These are phyloP conservation scores for Sphaerophoria taeniata DNA, from an alignment of 2,888 invertebrate genomes.

Conservation along the genomic window DNA sequence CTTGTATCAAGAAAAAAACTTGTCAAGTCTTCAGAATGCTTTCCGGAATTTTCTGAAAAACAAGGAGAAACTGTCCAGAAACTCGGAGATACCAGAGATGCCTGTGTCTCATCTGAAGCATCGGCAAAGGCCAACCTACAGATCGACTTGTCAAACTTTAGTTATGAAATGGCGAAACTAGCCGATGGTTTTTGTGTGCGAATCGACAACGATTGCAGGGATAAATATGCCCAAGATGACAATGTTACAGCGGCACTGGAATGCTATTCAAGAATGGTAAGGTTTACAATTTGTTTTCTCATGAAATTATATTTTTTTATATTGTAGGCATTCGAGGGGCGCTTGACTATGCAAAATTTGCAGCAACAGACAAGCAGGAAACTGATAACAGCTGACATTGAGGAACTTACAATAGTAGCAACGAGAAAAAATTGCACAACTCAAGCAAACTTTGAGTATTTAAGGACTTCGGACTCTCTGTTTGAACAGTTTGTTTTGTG, in stretches of 20 bases:
- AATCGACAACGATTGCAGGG: neutral
- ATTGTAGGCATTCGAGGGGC: neutral
- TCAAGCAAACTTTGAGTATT: neutral
- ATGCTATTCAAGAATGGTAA: neutral
- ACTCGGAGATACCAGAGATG: neutral
- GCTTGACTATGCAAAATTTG: neutral
- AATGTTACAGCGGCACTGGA: neutral
- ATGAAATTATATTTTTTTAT: neutral
- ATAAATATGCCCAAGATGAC: neutral
- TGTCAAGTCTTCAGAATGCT: neutral
- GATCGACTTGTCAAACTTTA: neutral
- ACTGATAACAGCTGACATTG: neutral
- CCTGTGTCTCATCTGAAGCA: neutral
- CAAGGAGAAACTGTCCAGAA: neutral
- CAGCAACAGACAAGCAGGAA: neutral
- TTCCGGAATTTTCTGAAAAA: neutral
- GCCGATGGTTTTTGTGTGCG: neutral
- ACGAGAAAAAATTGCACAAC: neutral
- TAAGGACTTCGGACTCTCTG: neutral
- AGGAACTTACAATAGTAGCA: neutral
- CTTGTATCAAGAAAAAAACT: neutral
- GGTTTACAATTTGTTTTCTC: neutral
- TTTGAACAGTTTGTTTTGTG: neutral
- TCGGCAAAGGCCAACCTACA: neutral
- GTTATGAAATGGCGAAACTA: neutral